Evolutionary conservation across 2,113 vertebrate genomes (phyloP).

Genomic region (Aegotheles bennettii): DNA sequence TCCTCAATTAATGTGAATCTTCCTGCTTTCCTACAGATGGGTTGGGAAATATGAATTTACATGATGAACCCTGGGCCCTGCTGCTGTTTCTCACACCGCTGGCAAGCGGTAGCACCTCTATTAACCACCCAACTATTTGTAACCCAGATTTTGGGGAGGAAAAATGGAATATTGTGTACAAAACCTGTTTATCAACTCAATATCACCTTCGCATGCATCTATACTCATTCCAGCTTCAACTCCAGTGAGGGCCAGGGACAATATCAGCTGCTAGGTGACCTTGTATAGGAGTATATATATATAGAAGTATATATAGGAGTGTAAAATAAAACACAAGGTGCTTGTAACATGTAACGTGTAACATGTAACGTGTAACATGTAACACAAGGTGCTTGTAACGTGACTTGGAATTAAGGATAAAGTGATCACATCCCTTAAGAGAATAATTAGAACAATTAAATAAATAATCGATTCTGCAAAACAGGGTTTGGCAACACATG

Average conservation of each 20-base stretch:
- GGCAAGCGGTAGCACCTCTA: rapidly evolving
- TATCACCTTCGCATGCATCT: rapidly evolving
- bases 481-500: not conserved
- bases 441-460: slow-evolving; percentile 52
- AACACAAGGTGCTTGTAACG: not conserved
- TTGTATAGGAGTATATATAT: no score
- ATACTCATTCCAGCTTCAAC: not conserved
- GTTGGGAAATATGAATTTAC: not conserved
- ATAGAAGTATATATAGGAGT: no score
- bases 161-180: rapidly evolving
- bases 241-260: not conserved
- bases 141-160: not conserved
- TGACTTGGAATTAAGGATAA: not conserved
- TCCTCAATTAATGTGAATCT: not conserved
- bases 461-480: not conserved
- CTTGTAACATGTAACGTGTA: no score
- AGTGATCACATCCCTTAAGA: not conserved
- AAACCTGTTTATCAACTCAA: not conserved
- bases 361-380: no score
- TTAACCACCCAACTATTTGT: not conserved
- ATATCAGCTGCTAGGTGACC: not conserved
- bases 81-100: not conserved
- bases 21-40: not conserved
- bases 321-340: not conserved
- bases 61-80: not conserved